Percentiles rank a stretch among this genome's conserved stretches.
These are phyloP conservation scores for Sturnus vulgaris DNA, from an alignment of 2,113 vertebrate species.

Conservation along the genomic window DNA sequence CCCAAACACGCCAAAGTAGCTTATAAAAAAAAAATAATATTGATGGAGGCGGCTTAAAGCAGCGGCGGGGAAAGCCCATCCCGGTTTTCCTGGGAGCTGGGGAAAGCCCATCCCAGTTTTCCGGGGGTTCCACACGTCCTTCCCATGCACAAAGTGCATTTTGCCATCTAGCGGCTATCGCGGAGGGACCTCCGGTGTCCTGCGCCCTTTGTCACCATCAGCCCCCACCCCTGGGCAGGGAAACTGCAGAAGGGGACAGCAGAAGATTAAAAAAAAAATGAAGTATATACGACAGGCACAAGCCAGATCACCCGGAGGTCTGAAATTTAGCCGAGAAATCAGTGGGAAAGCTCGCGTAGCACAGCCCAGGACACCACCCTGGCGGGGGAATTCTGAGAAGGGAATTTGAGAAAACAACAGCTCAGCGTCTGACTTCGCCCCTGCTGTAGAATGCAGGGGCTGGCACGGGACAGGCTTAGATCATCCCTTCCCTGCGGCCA, in stretches of 20 bases:
- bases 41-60: neutral
- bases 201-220: neutral
- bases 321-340: neutral
- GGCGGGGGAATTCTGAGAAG: neutral
- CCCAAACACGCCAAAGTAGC: neutral
- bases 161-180: conserved; percentile 44
- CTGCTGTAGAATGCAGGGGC: neutral
- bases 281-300: accelerated
- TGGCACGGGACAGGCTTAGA: neutral
- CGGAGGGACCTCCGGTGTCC: accelerated
- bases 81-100: neutral
- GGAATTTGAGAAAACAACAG: neutral
- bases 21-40: neutral
- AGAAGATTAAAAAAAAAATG: neutral
- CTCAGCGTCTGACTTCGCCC: neutral
- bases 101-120: neutral
- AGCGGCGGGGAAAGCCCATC: neutral
- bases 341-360: accelerated
- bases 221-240: neutral
- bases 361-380: neutral
- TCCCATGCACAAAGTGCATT: neutral
- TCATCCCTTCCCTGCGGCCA: neutral
- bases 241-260: accelerated
- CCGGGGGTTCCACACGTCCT: accelerated
- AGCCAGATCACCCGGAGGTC: accelerated